A percentile compares a stretch with the other conserved stretches of the same genome.
Evolutionary conservation across 2,113 vertebrate species (phyloP).

Genomic region (Geococcyx californianus): DNA sequence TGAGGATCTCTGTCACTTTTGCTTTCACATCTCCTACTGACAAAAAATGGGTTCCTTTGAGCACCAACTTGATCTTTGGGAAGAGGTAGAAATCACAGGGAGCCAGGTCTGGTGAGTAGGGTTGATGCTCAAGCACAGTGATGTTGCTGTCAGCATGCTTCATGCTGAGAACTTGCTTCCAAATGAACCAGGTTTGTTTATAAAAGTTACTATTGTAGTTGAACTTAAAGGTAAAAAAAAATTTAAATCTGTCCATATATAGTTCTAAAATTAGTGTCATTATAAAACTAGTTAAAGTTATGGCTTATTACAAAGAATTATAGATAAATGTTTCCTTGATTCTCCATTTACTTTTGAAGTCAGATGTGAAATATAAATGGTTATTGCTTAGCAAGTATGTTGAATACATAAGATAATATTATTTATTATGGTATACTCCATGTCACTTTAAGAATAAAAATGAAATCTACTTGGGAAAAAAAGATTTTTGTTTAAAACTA

Average conservation of each 20-base stretch:
- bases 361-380: neutral
- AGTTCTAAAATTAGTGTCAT: slow-evolving; percentile 22
- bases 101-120: too few species aligned
- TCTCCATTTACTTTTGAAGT: slow-evolving; percentile 52
- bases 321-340: slow-evolving; percentile 53
- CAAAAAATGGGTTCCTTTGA: too few species aligned
- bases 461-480: neutral
- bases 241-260: slow-evolving; percentile 28
- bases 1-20: too few species aligned
- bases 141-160: neutral
- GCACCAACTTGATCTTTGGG: too few species aligned
- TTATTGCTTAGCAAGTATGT: neutral
- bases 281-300: slow-evolving; percentile 26
- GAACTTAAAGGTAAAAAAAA: slow-evolving; percentile 56
- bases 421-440: neutral
- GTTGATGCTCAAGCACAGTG: too few species aligned
- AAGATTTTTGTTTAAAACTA: slow-evolving; percentile 33
- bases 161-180: neutral
- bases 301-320: slow-evolving; percentile 34
- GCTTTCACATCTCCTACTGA: too few species aligned
- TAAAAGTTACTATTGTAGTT: slow-evolving; percentile 3
- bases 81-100: too few species aligned
- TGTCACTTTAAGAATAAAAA: neutral
- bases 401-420: slow-evolving; percentile 3
- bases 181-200: neutral